Evolutionary conservation across 2,113 vertebrate species (phyloP).

Genomic region (Sinocyclocheilus grahami): DNA sequence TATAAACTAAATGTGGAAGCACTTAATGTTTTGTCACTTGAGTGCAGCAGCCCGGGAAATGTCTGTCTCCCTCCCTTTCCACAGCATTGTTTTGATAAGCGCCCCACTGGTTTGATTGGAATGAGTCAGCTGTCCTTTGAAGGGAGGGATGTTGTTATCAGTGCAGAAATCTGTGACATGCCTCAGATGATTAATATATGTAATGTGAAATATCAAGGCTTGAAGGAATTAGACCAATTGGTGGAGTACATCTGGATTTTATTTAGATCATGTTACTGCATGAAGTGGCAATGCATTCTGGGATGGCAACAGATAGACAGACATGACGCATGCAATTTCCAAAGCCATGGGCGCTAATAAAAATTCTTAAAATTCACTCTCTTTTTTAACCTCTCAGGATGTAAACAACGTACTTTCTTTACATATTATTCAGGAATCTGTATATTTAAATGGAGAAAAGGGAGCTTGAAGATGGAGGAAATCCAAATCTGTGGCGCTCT

Average conservation of each 20-base stretch:
- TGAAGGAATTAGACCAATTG: conserved; percentile 62
- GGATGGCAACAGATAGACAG: conserved; percentile 68
- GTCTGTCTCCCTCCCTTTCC: conserved; percentile 11
- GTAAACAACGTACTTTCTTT: neutral
- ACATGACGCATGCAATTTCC: conserved; percentile 68
- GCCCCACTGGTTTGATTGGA: conserved; percentile 62
- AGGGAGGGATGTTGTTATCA: conserved; percentile 70
- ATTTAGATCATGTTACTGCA: conserved; percentile 76
- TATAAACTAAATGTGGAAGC: conserved; percentile 46
- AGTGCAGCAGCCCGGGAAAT: conserved; percentile 33
- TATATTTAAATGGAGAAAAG: neutral
- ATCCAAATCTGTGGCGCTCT: conserved; percentile 81
- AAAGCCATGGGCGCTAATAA: conserved; percentile 67
- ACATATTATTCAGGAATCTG: conserved; percentile 66
- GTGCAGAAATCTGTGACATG: conserved; percentile 69
- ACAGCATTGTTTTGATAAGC: conserved; percentile 60
- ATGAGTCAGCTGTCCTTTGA: conserved; percentile 55
- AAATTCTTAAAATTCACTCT: conserved; percentile 53
- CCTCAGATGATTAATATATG: conserved; percentile 73
- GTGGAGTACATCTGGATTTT: conserved; percentile 75
- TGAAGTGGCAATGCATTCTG: conserved; percentile 70
- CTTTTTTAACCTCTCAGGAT: neutral
- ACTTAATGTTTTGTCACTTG: conserved; percentile 48
- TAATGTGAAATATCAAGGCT: conserved; percentile 72
- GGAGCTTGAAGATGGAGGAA: conserved; percentile 69